Evolutionary conservation across 2,797 vertebrate genomes (phyloP), one percentile per base, ranked within the genome.

Genomic region (Poeciliopsis infans): DNA sequence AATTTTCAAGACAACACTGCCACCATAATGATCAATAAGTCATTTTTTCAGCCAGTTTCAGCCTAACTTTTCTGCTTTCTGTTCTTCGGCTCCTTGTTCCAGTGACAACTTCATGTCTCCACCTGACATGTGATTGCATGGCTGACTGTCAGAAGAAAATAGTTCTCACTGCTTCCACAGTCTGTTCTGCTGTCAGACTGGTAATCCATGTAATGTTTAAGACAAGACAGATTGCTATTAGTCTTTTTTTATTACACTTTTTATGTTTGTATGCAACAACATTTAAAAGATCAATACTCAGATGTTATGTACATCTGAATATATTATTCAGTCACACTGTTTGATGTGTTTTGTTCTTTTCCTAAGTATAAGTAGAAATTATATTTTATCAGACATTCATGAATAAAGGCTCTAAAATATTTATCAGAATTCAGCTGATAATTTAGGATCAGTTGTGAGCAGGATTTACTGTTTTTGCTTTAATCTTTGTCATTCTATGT

Each of bases 21-120:
- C 41, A 33, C 59, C 45, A 64, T 79, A 78, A n/a, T 76, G 66
- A 55, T 57, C 64, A 78, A 66, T 75, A 84, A 71, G 31, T 79
- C 66, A 79, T 39, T 82, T 76, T 76, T 53, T 80, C 59, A 7
- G 55, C 41, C 66, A 53, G 73, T 81, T 75, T 75, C n/a, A 57
- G 53, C 45, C 71, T 57, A 72, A 73, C 80, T 31, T 72, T 23
- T 77, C 74, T 66, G 25, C 69, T 70, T 7, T 46, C 51, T 36
- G n/a, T 1, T 0, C 23, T 79, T 39, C 23, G 16, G 69, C 47
- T 84, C 39, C 39, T 75, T 13, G 13, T 39, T 43, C 49, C 33
- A 45, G 31, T 28, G 25, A 20, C 43, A 13, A 31, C n/a, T 49
- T 80, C 2, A 18, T 64, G 47, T 81, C 20, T 8, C 5, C 11